Percentiles rank a stretch among this genome's conserved stretches.
These are phyloP conservation scores for Peromyscus polionotus DNA, from an alignment of 2,113 vertebrate genomes.

Conservation along the genomic window DNA sequence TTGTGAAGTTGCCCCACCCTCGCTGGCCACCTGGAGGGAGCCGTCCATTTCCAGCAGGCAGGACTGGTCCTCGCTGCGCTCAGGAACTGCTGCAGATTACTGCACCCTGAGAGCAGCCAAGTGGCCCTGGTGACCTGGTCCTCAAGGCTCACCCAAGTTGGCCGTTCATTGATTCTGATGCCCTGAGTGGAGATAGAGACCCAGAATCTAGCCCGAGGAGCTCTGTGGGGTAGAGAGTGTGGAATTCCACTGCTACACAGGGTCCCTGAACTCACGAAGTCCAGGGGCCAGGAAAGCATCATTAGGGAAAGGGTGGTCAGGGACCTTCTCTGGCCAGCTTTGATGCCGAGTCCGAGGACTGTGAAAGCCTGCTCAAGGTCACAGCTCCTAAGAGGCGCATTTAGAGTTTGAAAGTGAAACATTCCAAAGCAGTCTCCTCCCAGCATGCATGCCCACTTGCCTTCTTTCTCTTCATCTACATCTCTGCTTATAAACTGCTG, in stretches of 20 bases:
- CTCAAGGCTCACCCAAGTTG: fast-evolving
- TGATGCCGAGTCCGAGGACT: neutral
- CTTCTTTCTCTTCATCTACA: neutral
- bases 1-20: conserved; percentile 60
- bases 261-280: neutral
- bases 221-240: too few species aligned
- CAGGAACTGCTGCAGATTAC: neutral
- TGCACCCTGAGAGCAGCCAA: neutral
- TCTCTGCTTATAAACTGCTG: neutral
- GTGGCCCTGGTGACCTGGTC: neutral
- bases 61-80: neutral
- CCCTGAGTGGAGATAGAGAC: neutral
- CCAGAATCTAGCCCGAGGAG: neutral
- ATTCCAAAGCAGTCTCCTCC: neutral
- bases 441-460: fast-evolving
- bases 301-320: neutral
- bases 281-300: neutral
- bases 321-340: fast-evolving
- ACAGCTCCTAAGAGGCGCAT: neutral
- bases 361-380: neutral
- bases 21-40: conserved; percentile 72
- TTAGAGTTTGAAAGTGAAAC: neutral
- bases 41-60: neutral
- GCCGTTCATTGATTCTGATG: fast-evolving
- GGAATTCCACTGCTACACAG: fast-evolving